Conservation (phyloP, 1,140 invertebrate species). For the Coboldia fuscipes region DNA sequence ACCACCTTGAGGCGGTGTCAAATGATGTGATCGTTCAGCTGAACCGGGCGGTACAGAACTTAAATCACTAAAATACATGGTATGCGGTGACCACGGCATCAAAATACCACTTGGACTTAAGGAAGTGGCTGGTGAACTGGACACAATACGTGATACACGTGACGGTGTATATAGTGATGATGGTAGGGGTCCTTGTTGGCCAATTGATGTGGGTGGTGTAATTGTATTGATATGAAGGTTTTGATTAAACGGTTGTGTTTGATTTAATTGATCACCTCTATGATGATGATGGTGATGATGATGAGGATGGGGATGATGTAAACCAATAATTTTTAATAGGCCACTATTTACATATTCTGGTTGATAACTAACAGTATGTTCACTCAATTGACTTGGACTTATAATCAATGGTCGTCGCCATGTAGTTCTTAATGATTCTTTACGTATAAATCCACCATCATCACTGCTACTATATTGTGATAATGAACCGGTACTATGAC, state of each 20-base stretch:
- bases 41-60: constrained; percentile 71
- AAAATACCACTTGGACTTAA: constrained; percentile 26
- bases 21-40: constrained; percentile 54
- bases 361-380: constrained; percentile 40
- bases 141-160: constrained; percentile 32
- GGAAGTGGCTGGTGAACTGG: constrained; percentile 37
- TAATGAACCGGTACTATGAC: constrained; percentile 17
- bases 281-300: too few relatives aligned
- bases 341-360: constrained; percentile 16
- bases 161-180: constrained; percentile 20
- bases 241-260: constrained; percentile 10
- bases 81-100: constrained; percentile 31
- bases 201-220: constrained; percentile 7
- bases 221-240: constrained; percentile 13
- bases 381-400: constrained; percentile 40
- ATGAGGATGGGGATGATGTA: constrained; percentile 11
- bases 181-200: constrained; percentile 3
- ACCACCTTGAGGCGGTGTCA: constrained; percentile 38
- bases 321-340: constrained; percentile 8
- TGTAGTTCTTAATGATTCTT: constrained; percentile 29
- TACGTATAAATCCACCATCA: constrained; percentile 57
- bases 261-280: too few relatives aligned
- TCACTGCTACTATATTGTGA: constrained; percentile 52
- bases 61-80: constrained; percentile 55
- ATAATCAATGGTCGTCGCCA: constrained; percentile 42